These are phyloP conservation scores for Bubo bubo DNA, from an alignment of 2,113 vertebrate genomes.

Conservation along the genomic window DNA sequence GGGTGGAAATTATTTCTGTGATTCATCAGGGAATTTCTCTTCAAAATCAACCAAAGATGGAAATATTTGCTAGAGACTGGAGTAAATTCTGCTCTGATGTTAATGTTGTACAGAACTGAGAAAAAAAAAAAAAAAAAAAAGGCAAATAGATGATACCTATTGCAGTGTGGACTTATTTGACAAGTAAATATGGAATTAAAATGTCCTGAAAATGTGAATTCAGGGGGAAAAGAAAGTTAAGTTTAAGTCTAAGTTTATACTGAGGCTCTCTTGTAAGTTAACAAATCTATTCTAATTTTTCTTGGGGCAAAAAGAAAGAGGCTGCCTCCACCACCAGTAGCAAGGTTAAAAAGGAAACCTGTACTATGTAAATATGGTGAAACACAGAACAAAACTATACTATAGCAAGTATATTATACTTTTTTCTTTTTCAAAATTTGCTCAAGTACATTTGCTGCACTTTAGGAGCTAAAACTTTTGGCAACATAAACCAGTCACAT, in stretches of 20 bases:
- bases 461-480: neutral
- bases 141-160: neutral
- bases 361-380: neutral
- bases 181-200: neutral
- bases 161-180: neutral
- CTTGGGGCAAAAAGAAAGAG: neutral
- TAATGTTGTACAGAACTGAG: neutral
- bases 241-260: slow-evolving; percentile 20
- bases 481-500: neutral
- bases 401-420: neutral
- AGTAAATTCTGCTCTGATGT: neutral
- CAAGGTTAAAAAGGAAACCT: neutral
- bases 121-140: neutral
- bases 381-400: neutral
- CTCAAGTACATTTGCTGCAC: neutral
- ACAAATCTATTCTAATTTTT: slow-evolving; percentile 16
- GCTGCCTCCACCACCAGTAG: neutral
- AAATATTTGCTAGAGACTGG: neutral
- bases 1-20: neutral
- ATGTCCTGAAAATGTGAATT: neutral
- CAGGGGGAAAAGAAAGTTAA: slow-evolving; percentile 7
- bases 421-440: neutral
- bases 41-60: neutral
- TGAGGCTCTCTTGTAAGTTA: slow-evolving; percentile 20
- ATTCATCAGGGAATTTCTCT: neutral